Percentiles rank a stretch among this genome's conserved stretches.
These are phyloP conservation scores for Philypnodon macrostomus DNA, from an alignment of 2,797 vertebrate genomes.

Conservation along the genomic window DNA sequence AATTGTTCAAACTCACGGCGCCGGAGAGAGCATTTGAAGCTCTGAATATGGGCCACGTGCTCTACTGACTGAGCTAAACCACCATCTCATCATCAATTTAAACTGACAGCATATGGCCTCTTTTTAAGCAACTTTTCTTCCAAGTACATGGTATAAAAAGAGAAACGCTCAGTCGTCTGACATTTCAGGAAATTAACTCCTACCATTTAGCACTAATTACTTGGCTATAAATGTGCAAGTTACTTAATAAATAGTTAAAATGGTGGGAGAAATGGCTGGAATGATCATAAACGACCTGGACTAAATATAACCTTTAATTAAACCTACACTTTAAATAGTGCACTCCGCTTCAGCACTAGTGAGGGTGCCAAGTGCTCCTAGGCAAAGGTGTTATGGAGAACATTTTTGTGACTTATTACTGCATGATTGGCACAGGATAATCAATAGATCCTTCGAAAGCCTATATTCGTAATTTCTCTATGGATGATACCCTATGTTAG, in stretches of 20 bases:
- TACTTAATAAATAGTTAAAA: slow-evolving; percentile 26
- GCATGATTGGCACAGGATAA: slow-evolving; percentile 1
- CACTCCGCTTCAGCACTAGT: slow-evolving; percentile 27
- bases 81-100: too few species aligned
- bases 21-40: too few species aligned
- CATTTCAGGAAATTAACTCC: slow-evolving; percentile 8
- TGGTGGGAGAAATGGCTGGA: slow-evolving; percentile 36
- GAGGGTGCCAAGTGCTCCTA: slow-evolving; percentile 7
- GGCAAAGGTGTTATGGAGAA: not conserved
- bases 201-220: slow-evolving; percentile 20
- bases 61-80: too few species aligned
- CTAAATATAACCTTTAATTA: slow-evolving; percentile 71
- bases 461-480: not conserved
- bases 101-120: too few species aligned
- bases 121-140: not conserved
- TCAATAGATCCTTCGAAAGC: not conserved
- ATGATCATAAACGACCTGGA: slow-evolving; percentile 53
- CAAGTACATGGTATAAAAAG: not conserved
- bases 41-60: too few species aligned
- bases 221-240: slow-evolving; percentile 30
- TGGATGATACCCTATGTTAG: not conserved
- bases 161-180: not conserved
- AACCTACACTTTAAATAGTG: slow-evolving; percentile 59
- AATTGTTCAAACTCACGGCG: too few species aligned
- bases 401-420: slow-evolving; percentile 6